Evolutionary conservation across 2,888 invertebrate species (phyloP).

Genomic region (Athetis lepigone): DNA sequence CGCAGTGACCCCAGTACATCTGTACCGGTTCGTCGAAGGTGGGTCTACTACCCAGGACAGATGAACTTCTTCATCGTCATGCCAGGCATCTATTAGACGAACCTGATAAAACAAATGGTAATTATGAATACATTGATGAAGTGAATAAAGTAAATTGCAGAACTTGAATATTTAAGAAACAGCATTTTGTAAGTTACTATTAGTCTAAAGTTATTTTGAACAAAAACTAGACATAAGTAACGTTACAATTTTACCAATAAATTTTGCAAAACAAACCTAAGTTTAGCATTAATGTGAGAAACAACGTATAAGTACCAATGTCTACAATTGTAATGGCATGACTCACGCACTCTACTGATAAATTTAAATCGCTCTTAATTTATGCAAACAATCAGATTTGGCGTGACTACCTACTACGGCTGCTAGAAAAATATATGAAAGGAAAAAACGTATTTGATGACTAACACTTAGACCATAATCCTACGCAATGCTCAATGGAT

Average conservation of each 20-base stretch:
- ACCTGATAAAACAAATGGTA: constrained; percentile 74
- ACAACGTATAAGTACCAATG: too few species aligned
- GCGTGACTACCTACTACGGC: constrained; percentile 30
- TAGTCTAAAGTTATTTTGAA: too few species aligned
- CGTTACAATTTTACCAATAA: too few species aligned
- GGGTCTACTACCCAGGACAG: constrained; percentile 85
- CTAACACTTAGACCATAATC: constrained; percentile 34
- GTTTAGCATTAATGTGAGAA: not conserved
- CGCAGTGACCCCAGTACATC: constrained; percentile 85
- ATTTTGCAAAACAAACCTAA: not conserved
- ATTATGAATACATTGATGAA: too few species aligned
- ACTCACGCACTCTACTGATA: constrained; percentile 17
- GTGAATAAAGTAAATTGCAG: too few species aligned
- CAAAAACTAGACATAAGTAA: too few species aligned
- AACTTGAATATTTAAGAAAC: too few species aligned
- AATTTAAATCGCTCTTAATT: constrained; percentile 19
- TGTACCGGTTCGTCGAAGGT: constrained; percentile 76
- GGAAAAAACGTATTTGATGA: constrained; percentile 30
- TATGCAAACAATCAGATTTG: constrained; percentile 29
- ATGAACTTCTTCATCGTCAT: constrained; percentile 83
- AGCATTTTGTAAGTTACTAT: too few species aligned
- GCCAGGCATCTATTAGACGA: constrained; percentile 82
- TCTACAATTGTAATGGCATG: constrained; percentile 11
- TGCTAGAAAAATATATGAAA: not conserved
- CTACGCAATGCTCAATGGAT: constrained; percentile 31